Evolutionary conservation across 2,888 invertebrate genomes (phyloP), one percentile per base, ranked within the genome.

Genomic region (Hemistola chrysoprasaria): DNA sequence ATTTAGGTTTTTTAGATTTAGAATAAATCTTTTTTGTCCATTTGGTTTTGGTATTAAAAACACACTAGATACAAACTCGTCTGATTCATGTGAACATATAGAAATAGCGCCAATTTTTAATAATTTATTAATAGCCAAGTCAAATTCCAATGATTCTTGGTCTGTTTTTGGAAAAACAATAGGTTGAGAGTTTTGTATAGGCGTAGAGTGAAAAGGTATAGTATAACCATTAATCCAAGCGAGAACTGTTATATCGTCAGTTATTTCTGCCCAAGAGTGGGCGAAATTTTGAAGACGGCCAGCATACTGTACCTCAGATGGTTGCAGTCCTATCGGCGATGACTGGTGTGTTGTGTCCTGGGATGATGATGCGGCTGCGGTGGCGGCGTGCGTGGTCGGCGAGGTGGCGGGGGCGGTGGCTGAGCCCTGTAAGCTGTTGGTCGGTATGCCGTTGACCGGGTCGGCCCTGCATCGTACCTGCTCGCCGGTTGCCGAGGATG

Each of bases 281-380:
- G 1, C 1, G 11, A 22, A 31, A 8, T 31, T 6, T 1, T 6
- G 7, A 3, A 31, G 22, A 3, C 31, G 9, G n/a, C 31, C 31
- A 8, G 31, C 31, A 31, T 31, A 22, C 4, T 7, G 2, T 22
- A 31, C 31, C 31, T 22, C 10, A n/a, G n/a, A n/a, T n/a, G n/a
- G n/a, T n/a, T 22, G 11, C 6, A 8, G 20, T 22, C 9, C 20
- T 8, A 8, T 20, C 21, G 21, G 21, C 26, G 26, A 6, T 10
- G 10, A 6, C 21, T 11, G 3, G n/a, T n/a, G n/a, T n/a, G n/a
- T n/a, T n/a, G n/a, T n/a, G n/a, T n/a, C n/a, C n/a, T n/a, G n/a
- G n/a, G n/a, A n/a, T n/a, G n/a, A n/a, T n/a, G n/a, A n/a, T n/a
- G n/a, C n/a, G n/a, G n/a, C n/a, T n/a, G n/a, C n/a, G n/a, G n/a